These are phyloP conservation scores for Paramisgurnus dabryanus DNA, from an alignment of 2,113 vertebrate species.

Conservation along the genomic window DNA sequence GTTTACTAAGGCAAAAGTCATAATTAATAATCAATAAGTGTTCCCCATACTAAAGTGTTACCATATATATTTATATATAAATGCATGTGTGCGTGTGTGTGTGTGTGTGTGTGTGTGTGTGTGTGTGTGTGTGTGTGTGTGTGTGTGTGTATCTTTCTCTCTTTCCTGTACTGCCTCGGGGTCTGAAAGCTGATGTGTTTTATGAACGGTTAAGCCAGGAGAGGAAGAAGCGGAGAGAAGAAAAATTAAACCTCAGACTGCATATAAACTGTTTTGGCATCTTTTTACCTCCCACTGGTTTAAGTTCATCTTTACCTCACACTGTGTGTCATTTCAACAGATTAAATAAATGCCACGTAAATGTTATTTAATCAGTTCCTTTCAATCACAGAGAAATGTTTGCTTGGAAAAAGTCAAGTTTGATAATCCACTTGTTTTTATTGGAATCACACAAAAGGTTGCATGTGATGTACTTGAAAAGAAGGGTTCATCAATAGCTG, in stretches of 20 bases:
- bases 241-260: conserved; percentile 16
- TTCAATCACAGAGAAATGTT: not conserved
- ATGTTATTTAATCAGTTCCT: not conserved
- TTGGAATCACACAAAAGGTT: not conserved
- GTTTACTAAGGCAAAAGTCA: no score
- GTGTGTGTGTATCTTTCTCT: not conserved
- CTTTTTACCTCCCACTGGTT: conserved; percentile 11
- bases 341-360: not conserved
- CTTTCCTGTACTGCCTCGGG: not conserved
- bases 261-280: conserved; percentile 35
- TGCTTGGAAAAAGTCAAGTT: not conserved
- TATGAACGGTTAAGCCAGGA: conserved; percentile 6
- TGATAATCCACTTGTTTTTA: not conserved
- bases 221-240: conserved; percentile 21
- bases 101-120: no score
- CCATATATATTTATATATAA: not conserved
- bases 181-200: conserved; percentile 4
- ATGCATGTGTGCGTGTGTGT: no score
- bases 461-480: no score
- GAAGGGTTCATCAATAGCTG: no score
- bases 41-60: no score
- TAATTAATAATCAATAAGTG: no score
- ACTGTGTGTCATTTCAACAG: not conserved
- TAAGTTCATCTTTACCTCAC: conserved; percentile 15
- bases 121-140: not conserved